Evolutionary conservation across 2,797 vertebrate species (phyloP), one percentile per base, ranked within the genome.

Genomic region (Diplodus puntazzo): DNA sequence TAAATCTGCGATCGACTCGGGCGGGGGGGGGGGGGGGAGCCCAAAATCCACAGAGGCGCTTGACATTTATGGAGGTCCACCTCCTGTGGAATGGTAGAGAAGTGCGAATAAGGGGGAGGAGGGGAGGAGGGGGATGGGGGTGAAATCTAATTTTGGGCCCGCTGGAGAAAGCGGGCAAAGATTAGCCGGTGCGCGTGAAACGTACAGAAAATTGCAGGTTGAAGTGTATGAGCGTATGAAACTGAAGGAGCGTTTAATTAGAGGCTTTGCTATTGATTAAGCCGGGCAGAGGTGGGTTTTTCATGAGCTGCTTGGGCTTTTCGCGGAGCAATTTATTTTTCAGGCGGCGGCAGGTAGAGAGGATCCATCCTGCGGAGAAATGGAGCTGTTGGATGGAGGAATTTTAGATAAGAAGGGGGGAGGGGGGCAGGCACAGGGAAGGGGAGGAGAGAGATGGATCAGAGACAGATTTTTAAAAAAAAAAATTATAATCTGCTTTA

Each of bases 1-100:
- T 94, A 96, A 96, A 96, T 94, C 95, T 95, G 89, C 92, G 92
- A 96, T 91, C 57, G 78, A 87, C 93, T 94, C 39, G 88, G 80
- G 30, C 25, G 25, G 25, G 25, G 25, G 25, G 25, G 25, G n/a
- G n/a, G 25, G 25, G 25, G 46, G 65, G 89, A 92, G 92, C 69
- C 78, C 72, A 82, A 92, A 87, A 85, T 90, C 87, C 88, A 86
- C 9, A 73, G 88, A 53, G 91, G 87, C 92, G 90, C 86, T 89
- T 81, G 90, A 87, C 92, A 95, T 94, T 96, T 95, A 94, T 87
- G 91, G 87, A 92, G 89, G 88, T 94, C 92, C 91, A 79, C 75
- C 90, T 87, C 93, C 65, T 73, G 71, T 68, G 63, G 61, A 89
- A 62, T 57, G 66, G 52, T 60, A 79, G 48, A 84, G 34, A 89